Percentiles rank a stretch among this genome's conserved stretches.
Evolutionary conservation across 2,888 invertebrate genomes (phyloP).

Genomic region (Meghimatium bilineatum): DNA sequence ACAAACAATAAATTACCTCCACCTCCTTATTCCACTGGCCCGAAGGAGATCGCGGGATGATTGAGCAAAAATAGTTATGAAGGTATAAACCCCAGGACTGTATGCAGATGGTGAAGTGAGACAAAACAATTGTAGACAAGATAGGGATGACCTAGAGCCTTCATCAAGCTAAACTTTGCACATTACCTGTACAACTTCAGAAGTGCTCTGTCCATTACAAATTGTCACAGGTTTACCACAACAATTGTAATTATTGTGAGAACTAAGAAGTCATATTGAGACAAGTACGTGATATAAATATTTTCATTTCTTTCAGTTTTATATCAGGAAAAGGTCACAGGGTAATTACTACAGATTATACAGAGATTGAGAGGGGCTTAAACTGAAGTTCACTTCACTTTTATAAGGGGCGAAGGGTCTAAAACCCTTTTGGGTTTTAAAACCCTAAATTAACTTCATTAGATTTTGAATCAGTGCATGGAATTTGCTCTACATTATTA

Average conservation of each 20-base stretch:
- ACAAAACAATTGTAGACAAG: slow-evolving; percentile 38
- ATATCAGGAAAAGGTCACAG: no score
- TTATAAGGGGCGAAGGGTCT: no score
- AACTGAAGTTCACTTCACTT: no score
- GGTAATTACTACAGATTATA: no score
- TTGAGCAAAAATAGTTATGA: slow-evolving; percentile 75
- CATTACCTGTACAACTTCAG: no score
- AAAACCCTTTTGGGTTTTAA: no score
- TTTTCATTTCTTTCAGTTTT: no score
- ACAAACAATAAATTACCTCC: slow-evolving; percentile 63
- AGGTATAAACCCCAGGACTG: slow-evolving; percentile 65
- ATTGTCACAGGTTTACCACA: background rate
- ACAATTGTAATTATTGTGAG: background rate
- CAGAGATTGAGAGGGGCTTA: no score
- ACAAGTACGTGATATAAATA: no score
- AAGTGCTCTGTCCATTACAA: no score
- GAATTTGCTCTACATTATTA: no score
- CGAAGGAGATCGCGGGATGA: slow-evolving; percentile 68
- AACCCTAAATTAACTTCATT: no score
- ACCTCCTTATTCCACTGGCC: slow-evolving; percentile 74
- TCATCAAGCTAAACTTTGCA: background rate
- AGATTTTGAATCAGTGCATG: background rate
- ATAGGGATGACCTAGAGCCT: slow-evolving; percentile 10
- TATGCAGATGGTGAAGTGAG: slow-evolving; percentile 39
- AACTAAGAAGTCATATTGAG: background rate